A percentile compares a stretch with the other conserved stretches of the same genome.
These are phyloP conservation scores for Protobothrops flavoviridis DNA, from an alignment of 2,113 vertebrate genomes.

Conservation along the genomic window DNA sequence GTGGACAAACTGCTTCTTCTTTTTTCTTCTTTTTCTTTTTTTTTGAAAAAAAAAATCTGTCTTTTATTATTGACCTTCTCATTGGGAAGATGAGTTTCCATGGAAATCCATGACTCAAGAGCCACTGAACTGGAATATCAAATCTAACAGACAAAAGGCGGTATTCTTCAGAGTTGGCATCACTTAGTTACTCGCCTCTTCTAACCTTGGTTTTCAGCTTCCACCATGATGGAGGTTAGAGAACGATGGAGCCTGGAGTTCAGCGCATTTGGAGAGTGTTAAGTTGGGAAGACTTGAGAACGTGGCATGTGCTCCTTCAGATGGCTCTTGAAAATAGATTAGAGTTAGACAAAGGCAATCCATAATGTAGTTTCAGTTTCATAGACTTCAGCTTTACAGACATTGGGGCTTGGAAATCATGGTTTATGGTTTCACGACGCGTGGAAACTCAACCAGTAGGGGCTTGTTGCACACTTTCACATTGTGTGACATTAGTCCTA, in stretches of 20 bases:
- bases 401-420: not conserved
- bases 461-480: not conserved
- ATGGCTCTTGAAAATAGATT: not conserved
- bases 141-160: not conserved
- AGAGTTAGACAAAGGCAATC: not conserved
- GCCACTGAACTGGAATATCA: not conserved
- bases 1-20: not conserved
- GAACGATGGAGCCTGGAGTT: not conserved
- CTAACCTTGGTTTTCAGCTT: not conserved
- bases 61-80: not conserved
- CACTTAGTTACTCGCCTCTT: not conserved
- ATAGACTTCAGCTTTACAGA: not conserved
- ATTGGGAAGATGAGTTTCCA: not conserved
- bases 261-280: not conserved
- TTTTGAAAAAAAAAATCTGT: not conserved
- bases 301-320: not conserved
- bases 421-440: not conserved
- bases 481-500: not conserved
- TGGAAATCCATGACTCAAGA: not conserved
- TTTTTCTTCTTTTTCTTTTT: accelerated
- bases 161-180: not conserved
- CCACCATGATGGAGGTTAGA: not conserved
- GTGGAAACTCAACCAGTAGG: not conserved
- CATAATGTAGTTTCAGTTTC: not conserved
- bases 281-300: not conserved